A percentile compares a stretch with the other conserved stretches of the same genome.
Evolutionary conservation across 2,888 invertebrate species (phyloP).

Genomic region (Epicampocera succincta): DNA sequence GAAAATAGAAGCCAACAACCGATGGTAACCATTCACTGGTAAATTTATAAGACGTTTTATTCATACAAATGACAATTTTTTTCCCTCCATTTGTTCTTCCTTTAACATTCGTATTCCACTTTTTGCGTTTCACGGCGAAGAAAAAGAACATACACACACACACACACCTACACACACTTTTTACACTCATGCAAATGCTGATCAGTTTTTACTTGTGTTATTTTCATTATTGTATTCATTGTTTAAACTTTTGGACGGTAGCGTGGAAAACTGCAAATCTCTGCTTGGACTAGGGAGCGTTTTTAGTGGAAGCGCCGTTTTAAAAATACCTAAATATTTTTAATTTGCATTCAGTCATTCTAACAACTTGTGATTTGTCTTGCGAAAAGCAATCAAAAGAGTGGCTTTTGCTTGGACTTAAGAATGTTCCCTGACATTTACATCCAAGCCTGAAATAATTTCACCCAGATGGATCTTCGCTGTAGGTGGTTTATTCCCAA

Average conservation of each 20-base stretch:
- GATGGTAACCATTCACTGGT: conserved; percentile 49
- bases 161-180: no score
- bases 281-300: not conserved
- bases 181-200: conserved; percentile 13
- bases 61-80: conserved; percentile 46
- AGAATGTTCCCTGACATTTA: no score
- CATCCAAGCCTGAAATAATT: no score
- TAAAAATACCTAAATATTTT: no score
- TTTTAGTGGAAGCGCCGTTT: no score
- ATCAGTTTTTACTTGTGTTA: conserved; percentile 38
- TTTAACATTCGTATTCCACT: not conserved
- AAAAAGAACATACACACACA: no score
- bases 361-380: no score
- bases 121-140: conserved; percentile 27
- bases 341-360: no score
- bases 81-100: not conserved
- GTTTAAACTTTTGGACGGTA: not conserved
- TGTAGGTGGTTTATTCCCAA: no score
- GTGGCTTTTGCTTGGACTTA: no score
- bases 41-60: conserved; percentile 47
- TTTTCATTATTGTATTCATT: conserved; percentile 10
- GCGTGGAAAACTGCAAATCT: not conserved
- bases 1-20: conserved; percentile 26
- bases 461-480: no score
- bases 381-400: no score